phyloP scores from a whole-genome alignment of 2,797 vertebrate genomes.

The Coranthus polyacanthus region DNA sequence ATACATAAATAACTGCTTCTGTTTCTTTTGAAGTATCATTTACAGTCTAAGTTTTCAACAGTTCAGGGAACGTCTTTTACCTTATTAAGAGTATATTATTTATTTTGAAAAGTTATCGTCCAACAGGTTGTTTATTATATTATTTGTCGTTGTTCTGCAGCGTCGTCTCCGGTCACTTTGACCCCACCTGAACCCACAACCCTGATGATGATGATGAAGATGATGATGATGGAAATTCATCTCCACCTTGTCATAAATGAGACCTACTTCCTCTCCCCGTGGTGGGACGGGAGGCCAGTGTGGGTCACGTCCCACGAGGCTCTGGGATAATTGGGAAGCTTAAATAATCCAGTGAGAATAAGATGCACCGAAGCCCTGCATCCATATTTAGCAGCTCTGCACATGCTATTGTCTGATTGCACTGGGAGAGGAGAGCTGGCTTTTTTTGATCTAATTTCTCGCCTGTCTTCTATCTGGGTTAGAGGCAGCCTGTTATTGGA shows the following conservation, averaged over 20 bases:
- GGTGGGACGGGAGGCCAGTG: slow-evolving; percentile 62
- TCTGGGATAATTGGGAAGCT: slow-evolving; percentile 82
- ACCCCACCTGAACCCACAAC: slow-evolving; percentile 11
- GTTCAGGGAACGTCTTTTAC: no score
- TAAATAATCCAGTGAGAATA: slow-evolving; percentile 76
- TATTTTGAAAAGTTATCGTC: no score
- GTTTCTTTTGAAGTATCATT: no score
- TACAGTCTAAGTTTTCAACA: no score
- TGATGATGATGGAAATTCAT: slow-evolving; percentile 29
- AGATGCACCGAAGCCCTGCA: slow-evolving; percentile 52
- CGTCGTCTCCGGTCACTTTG: slow-evolving; percentile 27
- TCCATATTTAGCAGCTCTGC: slow-evolving; percentile 73
- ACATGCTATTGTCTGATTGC: slow-evolving; percentile 68
- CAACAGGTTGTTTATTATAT: no score
- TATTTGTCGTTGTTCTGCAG: no score
- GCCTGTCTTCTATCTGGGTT: slow-evolving; percentile 69
- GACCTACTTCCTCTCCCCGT: slow-evolving; percentile 78
- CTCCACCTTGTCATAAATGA: slow-evolving; percentile 71
- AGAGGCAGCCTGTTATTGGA: slow-evolving; percentile 64
- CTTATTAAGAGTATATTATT: no score
- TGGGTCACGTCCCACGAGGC: slow-evolving; percentile 72
- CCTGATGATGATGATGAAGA: slow-evolving; percentile 30
- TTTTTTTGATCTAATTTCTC: slow-evolving; percentile 67
- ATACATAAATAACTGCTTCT: no score
- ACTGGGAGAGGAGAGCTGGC: slow-evolving; percentile 52